These are phyloP conservation scores for Streptopelia turtur DNA, from an alignment of 2,797 vertebrate genomes.

Conservation along the genomic window DNA sequence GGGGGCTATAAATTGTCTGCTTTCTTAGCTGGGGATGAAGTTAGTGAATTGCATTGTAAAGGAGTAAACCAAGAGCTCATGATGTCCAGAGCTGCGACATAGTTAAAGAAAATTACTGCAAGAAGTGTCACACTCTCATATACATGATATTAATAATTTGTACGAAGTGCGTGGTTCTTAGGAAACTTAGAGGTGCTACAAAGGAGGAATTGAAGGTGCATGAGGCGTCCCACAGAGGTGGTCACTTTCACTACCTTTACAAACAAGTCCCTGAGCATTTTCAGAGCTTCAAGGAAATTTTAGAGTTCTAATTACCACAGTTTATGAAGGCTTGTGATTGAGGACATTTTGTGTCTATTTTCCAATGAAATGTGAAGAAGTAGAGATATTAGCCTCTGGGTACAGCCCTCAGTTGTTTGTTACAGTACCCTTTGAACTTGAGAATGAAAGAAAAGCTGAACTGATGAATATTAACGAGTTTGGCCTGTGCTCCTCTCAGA, in stretches of 20 bases:
- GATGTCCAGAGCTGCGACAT: background rate
- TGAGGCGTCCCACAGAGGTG: background rate
- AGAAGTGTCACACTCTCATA: background rate
- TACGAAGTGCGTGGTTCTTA: accelerated
- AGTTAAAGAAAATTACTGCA: background rate
- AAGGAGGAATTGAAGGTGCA: background rate
- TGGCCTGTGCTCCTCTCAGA: background rate
- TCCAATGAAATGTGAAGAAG: background rate
- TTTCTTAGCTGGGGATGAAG: background rate
- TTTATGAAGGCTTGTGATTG: background rate
- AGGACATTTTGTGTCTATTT: background rate
- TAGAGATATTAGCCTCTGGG: background rate
- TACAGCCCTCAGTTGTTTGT: background rate
- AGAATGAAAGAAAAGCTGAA: background rate
- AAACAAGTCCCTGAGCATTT: background rate
- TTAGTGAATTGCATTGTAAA: background rate
- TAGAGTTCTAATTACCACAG: background rate
- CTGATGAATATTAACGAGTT: background rate
- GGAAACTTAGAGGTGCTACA: background rate
- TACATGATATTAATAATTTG: background rate
- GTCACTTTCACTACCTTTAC: background rate
- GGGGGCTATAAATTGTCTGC: background rate
- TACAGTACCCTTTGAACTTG: background rate
- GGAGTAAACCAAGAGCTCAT: background rate
- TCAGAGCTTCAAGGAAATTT: background rate